Evolutionary conservation across 2,888 invertebrate species (phyloP).

Genomic region (Ennomos erosarius): DNA sequence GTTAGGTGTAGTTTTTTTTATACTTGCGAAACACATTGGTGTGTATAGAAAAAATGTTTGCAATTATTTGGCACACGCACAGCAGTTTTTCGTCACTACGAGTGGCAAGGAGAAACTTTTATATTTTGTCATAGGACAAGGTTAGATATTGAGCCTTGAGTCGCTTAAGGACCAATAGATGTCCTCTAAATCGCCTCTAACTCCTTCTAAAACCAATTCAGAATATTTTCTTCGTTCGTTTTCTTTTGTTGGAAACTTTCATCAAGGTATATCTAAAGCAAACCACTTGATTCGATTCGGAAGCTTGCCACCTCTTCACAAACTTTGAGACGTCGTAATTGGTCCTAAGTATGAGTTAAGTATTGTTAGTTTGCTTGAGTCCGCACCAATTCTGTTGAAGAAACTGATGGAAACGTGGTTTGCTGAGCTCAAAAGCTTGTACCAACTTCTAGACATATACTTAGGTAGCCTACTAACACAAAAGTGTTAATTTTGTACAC

Average conservation of each 20-base stretch:
- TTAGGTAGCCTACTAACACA: no score
- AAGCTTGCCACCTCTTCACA: slow-evolving; percentile 22
- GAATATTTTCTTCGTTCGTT: slow-evolving; percentile 4
- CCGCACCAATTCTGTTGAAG: slow-evolving; percentile 8
- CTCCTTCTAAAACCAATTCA: not conserved
- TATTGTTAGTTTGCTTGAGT: slow-evolving; percentile 15
- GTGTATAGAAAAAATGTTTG: not conserved
- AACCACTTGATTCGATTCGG: slow-evolving; percentile 26
- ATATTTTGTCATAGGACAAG: no score
- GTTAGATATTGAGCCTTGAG: no score
- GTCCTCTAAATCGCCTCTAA: no score
- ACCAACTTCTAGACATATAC: no score
- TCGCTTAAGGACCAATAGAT: no score
- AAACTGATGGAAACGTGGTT: no score
- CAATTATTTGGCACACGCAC: slow-evolving; percentile 12
- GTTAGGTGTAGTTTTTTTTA: not conserved
- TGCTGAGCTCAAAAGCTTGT: no score
- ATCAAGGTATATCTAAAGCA: slow-evolving; percentile 10
- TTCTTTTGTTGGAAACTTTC: slow-evolving; percentile 15
- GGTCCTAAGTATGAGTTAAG: slow-evolving; percentile 12
- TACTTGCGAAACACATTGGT: no score
- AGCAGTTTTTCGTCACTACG: not conserved
- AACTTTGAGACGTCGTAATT: slow-evolving; percentile 24
- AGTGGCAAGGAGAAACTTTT: not conserved
- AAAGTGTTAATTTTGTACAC: no score